A percentile compares a stretch with the other conserved stretches of the same genome.
Conservation (phyloP, 2,113 vertebrate species). For the Oxygymnocypris stewartii region DNA sequence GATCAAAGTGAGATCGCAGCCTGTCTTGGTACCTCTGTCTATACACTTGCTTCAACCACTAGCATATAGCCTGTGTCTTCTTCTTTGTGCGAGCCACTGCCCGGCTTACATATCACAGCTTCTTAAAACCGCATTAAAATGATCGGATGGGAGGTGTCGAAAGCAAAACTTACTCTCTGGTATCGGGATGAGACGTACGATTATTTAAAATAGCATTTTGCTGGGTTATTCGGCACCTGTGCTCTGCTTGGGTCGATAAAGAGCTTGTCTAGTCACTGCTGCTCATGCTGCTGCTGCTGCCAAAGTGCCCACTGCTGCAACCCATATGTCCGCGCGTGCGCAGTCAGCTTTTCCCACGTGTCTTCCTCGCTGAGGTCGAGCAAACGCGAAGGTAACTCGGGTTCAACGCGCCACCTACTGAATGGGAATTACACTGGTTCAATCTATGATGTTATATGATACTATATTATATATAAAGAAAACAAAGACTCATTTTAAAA, state of each 20-base stretch:
- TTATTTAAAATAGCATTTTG: constrained; percentile 51
- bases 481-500: no score
- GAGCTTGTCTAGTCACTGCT: constrained; percentile 52
- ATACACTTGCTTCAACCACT: constrained; percentile 31
- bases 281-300: constrained; percentile 2
- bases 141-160: background rate
- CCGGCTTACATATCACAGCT: constrained; percentile 10
- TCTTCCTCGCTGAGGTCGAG: constrained; percentile 44
- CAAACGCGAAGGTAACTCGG: background rate
- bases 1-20: background rate
- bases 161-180: constrained; percentile 51
- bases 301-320: constrained; percentile 40
- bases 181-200: constrained; percentile 1
- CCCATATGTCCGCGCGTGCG: constrained; percentile 46
- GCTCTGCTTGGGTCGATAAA: constrained; percentile 28
- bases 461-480: background rate
- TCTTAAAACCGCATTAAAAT: background rate
- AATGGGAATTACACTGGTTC: constrained; percentile 20
- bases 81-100: constrained; percentile 56
- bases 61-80: constrained; percentile 45
- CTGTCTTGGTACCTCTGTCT: constrained; percentile 1
- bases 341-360: constrained; percentile 39
- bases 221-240: constrained; percentile 46
- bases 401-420: constrained; percentile 36
- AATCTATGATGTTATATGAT: background rate